Percentiles rank a stretch among this genome's conserved stretches.
Evolutionary conservation across 2,113 vertebrate genomes (phyloP).

Genomic region (Ovis canadensis): DNA sequence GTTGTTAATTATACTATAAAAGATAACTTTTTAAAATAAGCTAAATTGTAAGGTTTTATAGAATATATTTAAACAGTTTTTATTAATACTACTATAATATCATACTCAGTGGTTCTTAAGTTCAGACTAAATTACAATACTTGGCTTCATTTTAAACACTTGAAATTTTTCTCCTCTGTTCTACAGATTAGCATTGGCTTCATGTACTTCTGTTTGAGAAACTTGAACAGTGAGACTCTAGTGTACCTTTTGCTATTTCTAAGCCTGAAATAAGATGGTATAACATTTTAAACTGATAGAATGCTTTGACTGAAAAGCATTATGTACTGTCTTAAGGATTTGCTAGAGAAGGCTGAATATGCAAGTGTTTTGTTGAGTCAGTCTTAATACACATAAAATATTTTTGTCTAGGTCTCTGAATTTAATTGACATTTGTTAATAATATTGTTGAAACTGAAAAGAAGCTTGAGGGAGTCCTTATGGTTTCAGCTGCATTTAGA

Average conservation of each 20-base stretch:
- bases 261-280: background rate
- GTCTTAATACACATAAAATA: background rate
- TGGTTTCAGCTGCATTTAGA: background rate
- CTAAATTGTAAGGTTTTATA: background rate
- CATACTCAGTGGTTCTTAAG: background rate
- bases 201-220: background rate
- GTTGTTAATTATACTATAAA: background rate
- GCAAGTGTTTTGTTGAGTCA: background rate
- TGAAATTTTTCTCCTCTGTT: background rate
- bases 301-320: background rate
- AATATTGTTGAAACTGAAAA: constrained; percentile 14
- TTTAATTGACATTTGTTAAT: background rate
- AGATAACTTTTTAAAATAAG: background rate
- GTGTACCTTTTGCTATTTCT: background rate
- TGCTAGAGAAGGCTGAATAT: background rate
- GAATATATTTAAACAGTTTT: background rate
- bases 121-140: background rate
- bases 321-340: background rate
- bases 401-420: background rate
- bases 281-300: background rate
- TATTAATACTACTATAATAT: background rate
- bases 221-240: background rate
- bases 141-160: constrained; percentile 4
- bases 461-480: background rate
- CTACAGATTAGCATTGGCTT: background rate